Base-by-base conservation (phyloP, 2,888 invertebrate species). In the Noctua janthina region DNA sequence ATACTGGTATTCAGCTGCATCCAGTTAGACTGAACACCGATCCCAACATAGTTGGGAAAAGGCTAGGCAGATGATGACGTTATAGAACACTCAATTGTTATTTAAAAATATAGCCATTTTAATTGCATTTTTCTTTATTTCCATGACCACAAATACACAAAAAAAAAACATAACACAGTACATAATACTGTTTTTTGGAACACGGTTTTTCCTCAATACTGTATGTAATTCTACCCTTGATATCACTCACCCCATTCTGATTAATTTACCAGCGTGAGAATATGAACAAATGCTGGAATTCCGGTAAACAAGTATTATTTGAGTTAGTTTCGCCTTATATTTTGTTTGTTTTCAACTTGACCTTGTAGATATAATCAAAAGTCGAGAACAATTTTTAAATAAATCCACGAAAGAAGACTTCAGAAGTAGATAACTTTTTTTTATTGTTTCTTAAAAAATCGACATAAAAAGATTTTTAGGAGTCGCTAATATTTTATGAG, bases 211-310 rank as follows among this genome's bases (percentile, higher is more conserved):
- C 74, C 43, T 71, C 20, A n/a, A 54, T 39, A 54, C 20, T 66
- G 10, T 72, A 59, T 35, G 72, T 87, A 67, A 69, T 77, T 77
- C 23, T 73, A 80, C 74, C 74, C 76, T 84, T 74, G 51, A 62
- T 70, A 66, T 76, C 76, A 70, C 66, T 71, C 68, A 76, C 62
- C 74, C 70, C 66, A 70, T 83, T 75, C 71, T 81, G 68, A 77
- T 83, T 87, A 83, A 81, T 88, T 87, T 78, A 78, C 79, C 43
- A 74, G 43, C 74, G 77, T 85, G 89, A 66, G 87, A 87, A 83
- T 51, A 46, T 13, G 51, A 54, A 74, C 85, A 88, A 77, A 69
- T 86, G 81, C 43, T 76, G n/a, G 11, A 70, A 72, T 79, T 56
- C 20, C n/a, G 23, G 56, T 72, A 67, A 43, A 66, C 13, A 72